A percentile compares a stretch with the other conserved stretches of the same genome.
These are phyloP conservation scores for Tangara arthus DNA, from an alignment of 2,797 vertebrate genomes.

Conservation along the genomic window DNA sequence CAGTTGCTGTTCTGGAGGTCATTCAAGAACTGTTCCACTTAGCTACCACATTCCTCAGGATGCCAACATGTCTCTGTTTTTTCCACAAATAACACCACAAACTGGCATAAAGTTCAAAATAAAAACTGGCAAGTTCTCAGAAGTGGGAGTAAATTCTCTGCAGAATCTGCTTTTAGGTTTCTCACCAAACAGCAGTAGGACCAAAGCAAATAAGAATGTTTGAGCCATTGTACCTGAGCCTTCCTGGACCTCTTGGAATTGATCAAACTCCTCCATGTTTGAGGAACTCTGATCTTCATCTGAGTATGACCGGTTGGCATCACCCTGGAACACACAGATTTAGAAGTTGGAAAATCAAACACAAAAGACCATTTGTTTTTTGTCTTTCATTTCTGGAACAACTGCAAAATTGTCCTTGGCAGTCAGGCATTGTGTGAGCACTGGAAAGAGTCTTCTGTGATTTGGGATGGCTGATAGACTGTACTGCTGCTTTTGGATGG, in stretches of 20 bases:
- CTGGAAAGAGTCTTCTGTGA: not conserved
- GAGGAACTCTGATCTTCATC: conserved; percentile 94
- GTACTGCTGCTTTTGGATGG: not conserved
- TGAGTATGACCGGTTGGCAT: conserved; percentile 94
- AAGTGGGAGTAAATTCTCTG: not conserved
- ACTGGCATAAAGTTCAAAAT: not conserved
- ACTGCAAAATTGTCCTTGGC: not conserved
- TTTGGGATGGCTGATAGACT: not conserved
- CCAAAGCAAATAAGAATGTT: not conserved
- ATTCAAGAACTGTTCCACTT: not conserved
- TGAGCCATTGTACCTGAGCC: conserved; percentile 80
- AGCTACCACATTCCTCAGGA: not conserved
- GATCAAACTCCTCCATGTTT: conserved; percentile 90
- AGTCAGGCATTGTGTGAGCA: not conserved
- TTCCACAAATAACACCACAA: not conserved
- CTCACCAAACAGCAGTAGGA: not conserved
- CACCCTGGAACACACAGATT: conserved; percentile 80
- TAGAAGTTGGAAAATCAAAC: not conserved
- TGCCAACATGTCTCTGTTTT: not conserved
- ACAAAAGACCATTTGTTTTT: not conserved
- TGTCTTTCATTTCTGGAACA: not conserved
- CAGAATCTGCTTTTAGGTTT: conserved; percentile 7
- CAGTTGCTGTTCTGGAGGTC: not conserved
- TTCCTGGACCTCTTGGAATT: conserved; percentile 85
- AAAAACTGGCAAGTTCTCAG: not conserved